Conservation (phyloP, 2,888 invertebrate species). For the Colostygia pectinataria region DNA sequence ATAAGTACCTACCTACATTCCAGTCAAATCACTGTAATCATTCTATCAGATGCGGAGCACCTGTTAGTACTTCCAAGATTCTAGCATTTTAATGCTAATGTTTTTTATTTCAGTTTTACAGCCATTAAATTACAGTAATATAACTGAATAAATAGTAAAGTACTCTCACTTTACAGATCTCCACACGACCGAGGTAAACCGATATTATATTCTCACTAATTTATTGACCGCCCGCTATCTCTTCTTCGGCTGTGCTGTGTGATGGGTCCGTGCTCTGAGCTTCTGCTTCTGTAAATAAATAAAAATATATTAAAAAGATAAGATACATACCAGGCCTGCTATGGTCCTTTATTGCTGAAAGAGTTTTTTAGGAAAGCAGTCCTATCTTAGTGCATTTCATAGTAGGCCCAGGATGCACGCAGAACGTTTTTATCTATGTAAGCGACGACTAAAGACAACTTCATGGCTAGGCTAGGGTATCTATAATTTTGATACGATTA, state of each 20-base stretch:
- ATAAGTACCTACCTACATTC: conserved; percentile 39
- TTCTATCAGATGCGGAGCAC: background rate
- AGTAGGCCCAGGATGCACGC: too few species aligned
- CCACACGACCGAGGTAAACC: conserved; percentile 40
- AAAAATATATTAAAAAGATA: background rate
- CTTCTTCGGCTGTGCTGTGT: conserved; percentile 67
- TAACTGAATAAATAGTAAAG: conserved; percentile 35
- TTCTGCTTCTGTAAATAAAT: conserved; percentile 62
- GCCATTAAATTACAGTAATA: conserved; percentile 39
- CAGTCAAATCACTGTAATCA: conserved; percentile 44
- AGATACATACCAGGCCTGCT: too few species aligned
- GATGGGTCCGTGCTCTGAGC: conserved; percentile 65
- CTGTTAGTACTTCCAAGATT: too few species aligned
- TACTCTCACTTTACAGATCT: conserved; percentile 44
- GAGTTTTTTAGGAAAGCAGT: too few species aligned
- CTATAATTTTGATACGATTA: too few species aligned
- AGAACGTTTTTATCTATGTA: too few species aligned
- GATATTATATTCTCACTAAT: conserved; percentile 13
- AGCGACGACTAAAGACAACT: too few species aligned
- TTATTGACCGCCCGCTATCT: conserved; percentile 43
- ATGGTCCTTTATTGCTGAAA: too few species aligned
- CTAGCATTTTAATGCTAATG: background rate
- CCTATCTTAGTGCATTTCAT: too few species aligned
- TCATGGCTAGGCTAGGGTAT: too few species aligned
- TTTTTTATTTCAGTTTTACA: conserved; percentile 4